Evolutionary conservation across 1,140 invertebrate species (phyloP).

Genomic region (Drosophila mauritiana): DNA sequence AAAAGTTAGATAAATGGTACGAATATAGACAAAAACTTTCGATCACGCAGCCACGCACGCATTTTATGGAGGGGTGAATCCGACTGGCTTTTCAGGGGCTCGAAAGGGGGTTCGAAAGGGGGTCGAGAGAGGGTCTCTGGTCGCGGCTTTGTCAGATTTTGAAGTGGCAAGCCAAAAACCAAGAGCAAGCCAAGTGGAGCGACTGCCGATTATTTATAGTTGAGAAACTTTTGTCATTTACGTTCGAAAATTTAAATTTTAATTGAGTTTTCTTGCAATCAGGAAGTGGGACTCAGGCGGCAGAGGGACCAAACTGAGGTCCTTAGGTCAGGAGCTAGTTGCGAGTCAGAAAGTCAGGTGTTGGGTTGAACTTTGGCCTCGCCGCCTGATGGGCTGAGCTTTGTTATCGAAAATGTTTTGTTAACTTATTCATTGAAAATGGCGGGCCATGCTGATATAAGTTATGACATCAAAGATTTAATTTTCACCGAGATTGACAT

Average conservation of each 20-base stretch:
- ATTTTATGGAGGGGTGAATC: slow-evolving; percentile 32
- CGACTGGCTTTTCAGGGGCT: no score
- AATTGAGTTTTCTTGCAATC: slow-evolving; percentile 78
- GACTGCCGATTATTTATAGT: slow-evolving; percentile 81
- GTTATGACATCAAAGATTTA: slow-evolving; percentile 13
- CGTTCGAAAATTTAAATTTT: slow-evolving; percentile 83
- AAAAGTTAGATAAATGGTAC: slow-evolving; percentile 82
- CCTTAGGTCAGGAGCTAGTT: slow-evolving; percentile 18
- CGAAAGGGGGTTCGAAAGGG: neutral
- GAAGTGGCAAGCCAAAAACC: slow-evolving; percentile 70
- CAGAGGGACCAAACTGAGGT: neutral
- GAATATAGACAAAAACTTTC: slow-evolving; percentile 79
- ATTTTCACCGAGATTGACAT: neutral
- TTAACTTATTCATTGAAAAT: slow-evolving; percentile 54
- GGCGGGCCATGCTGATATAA: neutral
- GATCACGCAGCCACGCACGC: slow-evolving; percentile 77
- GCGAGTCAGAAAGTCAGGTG: slow-evolving; percentile 71
- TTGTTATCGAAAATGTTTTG: slow-evolving; percentile 70
- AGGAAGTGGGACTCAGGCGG: slow-evolving; percentile 20
- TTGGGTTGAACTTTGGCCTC: slow-evolving; percentile 59
- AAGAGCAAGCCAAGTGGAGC: slow-evolving; percentile 64
- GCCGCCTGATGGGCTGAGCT: slow-evolving; percentile 27
- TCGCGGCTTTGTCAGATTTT: slow-evolving; percentile 72
- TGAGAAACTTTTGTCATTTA: slow-evolving; percentile 83
- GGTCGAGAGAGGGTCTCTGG: slow-evolving; percentile 4